phyloP scores from a whole-genome alignment of 2,797 vertebrate species.

The Falco berigora region DNA sequence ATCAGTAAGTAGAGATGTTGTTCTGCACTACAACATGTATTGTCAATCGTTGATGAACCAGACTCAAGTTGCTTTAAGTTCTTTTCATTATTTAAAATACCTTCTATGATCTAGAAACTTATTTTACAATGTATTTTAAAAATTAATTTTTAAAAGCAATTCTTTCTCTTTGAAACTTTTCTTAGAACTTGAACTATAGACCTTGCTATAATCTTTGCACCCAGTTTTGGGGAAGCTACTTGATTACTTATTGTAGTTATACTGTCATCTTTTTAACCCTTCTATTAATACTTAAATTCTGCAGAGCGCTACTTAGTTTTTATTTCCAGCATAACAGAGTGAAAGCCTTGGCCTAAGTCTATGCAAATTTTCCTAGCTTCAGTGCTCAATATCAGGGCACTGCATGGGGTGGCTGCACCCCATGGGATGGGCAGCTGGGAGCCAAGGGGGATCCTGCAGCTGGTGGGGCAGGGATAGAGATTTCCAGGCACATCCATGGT shows the following conservation, averaged over 20 bases:
- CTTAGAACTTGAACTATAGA: not conserved
- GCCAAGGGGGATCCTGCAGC: not conserved
- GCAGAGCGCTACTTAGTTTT: not conserved
- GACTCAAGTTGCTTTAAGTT: not conserved
- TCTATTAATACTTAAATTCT: not conserved
- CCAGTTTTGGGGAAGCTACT: not conserved
- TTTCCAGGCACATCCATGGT: not conserved
- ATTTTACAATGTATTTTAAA: not conserved
- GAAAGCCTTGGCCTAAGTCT: not conserved
- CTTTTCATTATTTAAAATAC: not conserved
- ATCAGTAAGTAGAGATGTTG: not conserved
- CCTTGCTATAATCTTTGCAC: not conserved
- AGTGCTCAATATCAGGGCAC: not conserved
- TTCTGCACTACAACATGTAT: not conserved
- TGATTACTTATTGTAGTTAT: not conserved
- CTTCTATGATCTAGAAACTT: not conserved
- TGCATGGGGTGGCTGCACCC: accelerated
- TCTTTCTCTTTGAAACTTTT: not conserved
- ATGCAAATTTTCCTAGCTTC: not conserved
- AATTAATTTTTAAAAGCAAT: not conserved
- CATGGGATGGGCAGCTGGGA: not conserved
- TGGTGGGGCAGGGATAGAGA: not conserved
- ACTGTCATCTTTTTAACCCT: not conserved
- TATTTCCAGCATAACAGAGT: not conserved
- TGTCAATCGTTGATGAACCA: not conserved